Conservation (phyloP, 92 coral and sea anemone species). For the Siderastrea radians region DNA sequence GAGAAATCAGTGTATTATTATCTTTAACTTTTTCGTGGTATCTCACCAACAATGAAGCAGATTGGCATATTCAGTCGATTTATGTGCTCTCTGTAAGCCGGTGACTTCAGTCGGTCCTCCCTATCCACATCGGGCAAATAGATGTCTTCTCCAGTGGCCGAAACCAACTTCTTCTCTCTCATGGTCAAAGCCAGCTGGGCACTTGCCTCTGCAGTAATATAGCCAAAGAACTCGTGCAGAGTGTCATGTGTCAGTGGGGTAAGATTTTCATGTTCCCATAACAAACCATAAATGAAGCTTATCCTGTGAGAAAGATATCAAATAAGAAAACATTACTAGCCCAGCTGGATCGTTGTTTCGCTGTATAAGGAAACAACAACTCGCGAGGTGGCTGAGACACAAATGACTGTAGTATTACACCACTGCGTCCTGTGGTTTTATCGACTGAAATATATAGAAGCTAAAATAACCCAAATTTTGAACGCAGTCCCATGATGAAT, state of each 20-base stretch:
- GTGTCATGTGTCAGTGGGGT: constrained; percentile 61
- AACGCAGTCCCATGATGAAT: too few relatives aligned
- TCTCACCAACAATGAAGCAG: constrained; percentile 51
- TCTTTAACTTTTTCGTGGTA: neutral
- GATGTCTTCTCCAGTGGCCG: constrained; percentile 46
- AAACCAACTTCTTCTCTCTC: constrained; percentile 25
- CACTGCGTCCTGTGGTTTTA: too few relatives aligned
- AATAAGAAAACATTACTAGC: neutral
- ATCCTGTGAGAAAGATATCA: constrained; percentile 16
- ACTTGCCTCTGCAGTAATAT: constrained; percentile 26
- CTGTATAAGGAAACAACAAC: too few relatives aligned
- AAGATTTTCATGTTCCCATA: constrained; percentile 64
- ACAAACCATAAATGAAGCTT: constrained; percentile 53
- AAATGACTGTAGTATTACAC: too few relatives aligned
- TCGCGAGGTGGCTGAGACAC: too few relatives aligned
- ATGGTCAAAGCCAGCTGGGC: constrained; percentile 31
- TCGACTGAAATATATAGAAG: too few relatives aligned
- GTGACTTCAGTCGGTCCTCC: constrained; percentile 28
- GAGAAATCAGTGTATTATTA: too few relatives aligned
- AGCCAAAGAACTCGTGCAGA: constrained; percentile 70
- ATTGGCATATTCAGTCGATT: constrained; percentile 58
- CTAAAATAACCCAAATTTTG: too few relatives aligned
- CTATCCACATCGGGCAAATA: constrained; percentile 55
- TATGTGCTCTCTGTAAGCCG: constrained; percentile 41
- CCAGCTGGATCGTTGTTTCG: too few relatives aligned